Base-by-base conservation (phyloP, 2,888 invertebrate genomes). In the Deroplatys truncata region DNA sequence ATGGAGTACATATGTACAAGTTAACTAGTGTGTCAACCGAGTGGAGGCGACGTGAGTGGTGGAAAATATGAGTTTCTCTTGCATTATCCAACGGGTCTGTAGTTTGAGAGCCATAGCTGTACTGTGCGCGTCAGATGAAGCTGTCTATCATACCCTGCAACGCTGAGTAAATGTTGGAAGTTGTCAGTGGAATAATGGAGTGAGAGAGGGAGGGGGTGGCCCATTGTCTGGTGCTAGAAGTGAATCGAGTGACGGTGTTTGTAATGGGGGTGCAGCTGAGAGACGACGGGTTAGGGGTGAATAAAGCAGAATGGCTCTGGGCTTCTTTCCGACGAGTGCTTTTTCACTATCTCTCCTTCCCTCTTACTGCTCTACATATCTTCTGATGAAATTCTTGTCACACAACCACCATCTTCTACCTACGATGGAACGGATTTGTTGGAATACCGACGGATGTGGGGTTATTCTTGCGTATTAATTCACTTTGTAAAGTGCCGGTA, bases 131-230 rank as follows among this genome's bases (percentile, higher is more conserved):
- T 82, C 72, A 82, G 82, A 86, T 82, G 86, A 72, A 86, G 82
- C 86, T 86, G 86, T 86, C 86, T 86, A 86, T 86, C 86, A 86
- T 86, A 86, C 25, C 86, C 86, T 82, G 86, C 82, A 86, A 82
- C 86, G 86, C 82, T 72, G 86, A 86, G 86, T 86, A 86, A 86
- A 86, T 86, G 86, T 86, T 86, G 86, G 31, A 86, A 86, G 86
- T 86, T 86, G 86, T 86, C 86, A 86, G 86, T 86, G 82, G 86
- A 56, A 86, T 86, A 86, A 86, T 86, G 86, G 86, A 86, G 82
- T 82, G 31, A 83, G 82, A 35, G 87, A 20, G 83, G 49, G 82
- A 35, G 31, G 83, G 28, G 43, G 84, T 25, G 29, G 84, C 49
- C 72, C 84, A 29, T 28, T 84, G 88, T 84, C 56, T 72, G 56